Percentiles rank a stretch among this genome's conserved stretches.
Evolutionary conservation across 1,140 invertebrate species (phyloP).

Genomic region (Zophobas atratus): DNA sequence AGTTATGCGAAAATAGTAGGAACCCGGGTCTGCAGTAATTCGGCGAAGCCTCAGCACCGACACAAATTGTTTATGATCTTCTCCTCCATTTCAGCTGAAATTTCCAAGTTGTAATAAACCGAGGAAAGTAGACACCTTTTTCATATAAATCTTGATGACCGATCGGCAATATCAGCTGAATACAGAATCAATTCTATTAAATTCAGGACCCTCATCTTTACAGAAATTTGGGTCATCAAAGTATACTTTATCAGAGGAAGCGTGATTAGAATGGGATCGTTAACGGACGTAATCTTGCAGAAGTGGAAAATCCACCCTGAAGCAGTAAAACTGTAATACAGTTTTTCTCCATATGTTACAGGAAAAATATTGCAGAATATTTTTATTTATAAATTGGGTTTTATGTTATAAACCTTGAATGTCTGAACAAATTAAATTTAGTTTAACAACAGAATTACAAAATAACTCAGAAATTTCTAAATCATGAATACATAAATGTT

Average conservation of each 20-base stretch:
- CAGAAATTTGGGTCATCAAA: slow-evolving; percentile 22
- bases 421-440: too few species aligned
- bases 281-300: neutral
- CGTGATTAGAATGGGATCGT: slow-evolving; percentile 2
- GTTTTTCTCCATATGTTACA: too few species aligned
- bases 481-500: too few species aligned
- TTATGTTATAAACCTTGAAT: too few species aligned
- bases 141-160: slow-evolving; percentile 14
- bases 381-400: too few species aligned
- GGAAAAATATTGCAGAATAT: too few species aligned
- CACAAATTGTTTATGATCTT: too few species aligned
- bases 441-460: too few species aligned
- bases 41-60: too few species aligned
- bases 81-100: neutral
- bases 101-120: slow-evolving; percentile 1
- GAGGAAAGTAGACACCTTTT: neutral
- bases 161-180: slow-evolving; percentile 4
- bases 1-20: too few species aligned
- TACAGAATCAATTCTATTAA: neutral
- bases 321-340: neutral
- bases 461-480: too few species aligned
- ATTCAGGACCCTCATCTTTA: neutral
- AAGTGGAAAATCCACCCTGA: slow-evolving; percentile 3
- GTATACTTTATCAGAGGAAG: slow-evolving; percentile 13
- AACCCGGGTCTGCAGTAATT: too few species aligned